Evolutionary conservation across 2,797 vertebrate species (phyloP).

Genomic region (Sardinella longiceps): DNA sequence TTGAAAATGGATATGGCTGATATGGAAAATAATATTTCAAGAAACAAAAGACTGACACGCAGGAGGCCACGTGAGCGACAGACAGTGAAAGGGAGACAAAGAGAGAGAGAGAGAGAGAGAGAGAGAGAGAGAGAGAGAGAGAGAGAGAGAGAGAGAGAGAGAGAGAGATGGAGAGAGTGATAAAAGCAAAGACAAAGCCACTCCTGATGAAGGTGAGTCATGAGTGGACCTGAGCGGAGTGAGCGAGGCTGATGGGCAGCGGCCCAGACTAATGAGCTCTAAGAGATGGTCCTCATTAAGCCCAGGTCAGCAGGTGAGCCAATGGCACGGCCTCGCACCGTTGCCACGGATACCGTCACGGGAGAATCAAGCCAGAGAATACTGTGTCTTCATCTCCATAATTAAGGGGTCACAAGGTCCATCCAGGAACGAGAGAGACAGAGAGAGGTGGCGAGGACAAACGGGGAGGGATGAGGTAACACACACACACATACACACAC

Average conservation of each 20-base stretch:
- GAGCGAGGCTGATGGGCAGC: neutral
- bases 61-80: neutral
- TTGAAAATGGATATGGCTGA: neutral
- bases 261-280: neutral
- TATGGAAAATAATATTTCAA: neutral
- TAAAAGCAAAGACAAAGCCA: neutral
- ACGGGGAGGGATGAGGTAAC: too few relatives aligned
- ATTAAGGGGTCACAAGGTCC: constrained; percentile 36
- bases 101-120: too few relatives aligned
- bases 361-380: constrained; percentile 41
- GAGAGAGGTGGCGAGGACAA: neutral
- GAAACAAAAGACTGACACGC: neutral
- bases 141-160: neutral
- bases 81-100: neutral
- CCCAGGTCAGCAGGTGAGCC: constrained; percentile 29
- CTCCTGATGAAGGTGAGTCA: neutral
- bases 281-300: neutral
- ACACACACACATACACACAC: too few relatives aligned
- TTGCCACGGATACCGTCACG: neutral
- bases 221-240: constrained; percentile 2
- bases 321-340: constrained; percentile 22
- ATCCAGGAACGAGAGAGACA: neutral
- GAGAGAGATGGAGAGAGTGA: neutral
- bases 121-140: neutral
- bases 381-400: constrained; percentile 44